Base-by-base conservation (phyloP, 1,140 invertebrate species). In the Agrypnia vestita region DNA sequence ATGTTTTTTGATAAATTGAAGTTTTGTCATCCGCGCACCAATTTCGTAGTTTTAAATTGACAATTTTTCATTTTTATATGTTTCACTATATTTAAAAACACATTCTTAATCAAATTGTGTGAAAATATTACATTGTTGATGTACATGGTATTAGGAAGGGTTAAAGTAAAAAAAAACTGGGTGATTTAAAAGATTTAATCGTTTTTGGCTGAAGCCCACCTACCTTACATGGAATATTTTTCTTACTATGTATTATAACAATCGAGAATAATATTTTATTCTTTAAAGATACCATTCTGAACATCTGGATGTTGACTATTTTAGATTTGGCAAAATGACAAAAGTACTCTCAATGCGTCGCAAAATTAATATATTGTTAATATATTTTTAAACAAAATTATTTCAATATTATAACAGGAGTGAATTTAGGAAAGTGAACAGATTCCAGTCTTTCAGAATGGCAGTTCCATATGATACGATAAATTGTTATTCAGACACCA, bases 171-270 rank as follows among this genome's bases (percentile, higher is more conserved):
- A 74, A 74, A 75, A 75, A 59, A 12, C n/a, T n/a, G 13, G 11
- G 15, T 75, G 15, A 78, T 72, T 78, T 78, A 43, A 72, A 78
- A 78, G 77, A 78, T 78, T 78, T 78, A 78, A 56, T 82, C 59
- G 62, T 82, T 76, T 82, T 82, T 82, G 81, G 81, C 81, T 79
- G 73, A 82, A 80, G 81, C 81, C 81, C 81, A 61, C 75, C 78
- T 80, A 79, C 81, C 81, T 73, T 82, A 82, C 75, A 82, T 82
- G 81, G 78, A 80, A 80, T 82, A 79, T 77, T 76, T 79, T 35
- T 79, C 56, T 25, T 81, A 78, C 74, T 76, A 79, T 79, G 64
- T 76, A 82, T 78, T 71, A 78, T 69, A 82, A 82, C 80, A 82
- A 72, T 73, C 77, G 79, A 59, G 77, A 79, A 67, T 79, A 76